Evolutionary conservation across 2,888 invertebrate genomes (phyloP), one percentile per base, ranked within the genome.

Genomic region (Epiblema foenella): DNA sequence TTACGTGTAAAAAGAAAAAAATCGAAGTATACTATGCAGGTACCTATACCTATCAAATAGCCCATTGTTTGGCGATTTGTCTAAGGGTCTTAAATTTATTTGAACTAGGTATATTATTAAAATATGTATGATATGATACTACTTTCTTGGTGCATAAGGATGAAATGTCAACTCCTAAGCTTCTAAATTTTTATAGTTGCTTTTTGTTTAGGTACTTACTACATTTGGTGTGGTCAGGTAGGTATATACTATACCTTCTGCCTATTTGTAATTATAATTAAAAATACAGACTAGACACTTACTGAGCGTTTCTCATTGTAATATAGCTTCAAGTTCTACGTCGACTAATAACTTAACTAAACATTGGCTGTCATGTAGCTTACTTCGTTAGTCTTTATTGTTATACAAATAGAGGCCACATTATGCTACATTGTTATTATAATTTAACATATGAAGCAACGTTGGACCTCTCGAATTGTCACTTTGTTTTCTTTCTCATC

Each of bases 401-500:
- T 73, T 73, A 77, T 78, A 80, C 59, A 65, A 83, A 83, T 85
- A 84, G 79, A 78, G 76, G 69, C 73, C 73, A 78, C 71, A 75
- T 77, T 79, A 58, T 75, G 39, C 33, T 29, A 77, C 75, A 84
- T 89, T 91, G 90, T 90, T 90, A 90, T 93, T 91, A 87, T 92
- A 90, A 90, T 89, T 85, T 84, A 84, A 89, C 86, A 86, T 87
- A 87, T 78, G 81, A 80, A 79, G 75, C 83, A 87, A 84, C 83
- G 79, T 81, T 84, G 89, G 89, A 89, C 88, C 88, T 89, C 90
- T 91, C 88, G 85, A 88, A 85, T 87, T 90, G 90, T 90, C 88
- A 89, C 87, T 86, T 86, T 89, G 86, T 90, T 91, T 90, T 92
- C 88, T 90, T 91, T 89, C 87, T 89, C 87, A 85, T 84, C 83